Evolutionary conservation across 2,888 invertebrate genomes (phyloP), one percentile per base, ranked within the genome.

Genomic region (Drosophila anomalata): DNA sequence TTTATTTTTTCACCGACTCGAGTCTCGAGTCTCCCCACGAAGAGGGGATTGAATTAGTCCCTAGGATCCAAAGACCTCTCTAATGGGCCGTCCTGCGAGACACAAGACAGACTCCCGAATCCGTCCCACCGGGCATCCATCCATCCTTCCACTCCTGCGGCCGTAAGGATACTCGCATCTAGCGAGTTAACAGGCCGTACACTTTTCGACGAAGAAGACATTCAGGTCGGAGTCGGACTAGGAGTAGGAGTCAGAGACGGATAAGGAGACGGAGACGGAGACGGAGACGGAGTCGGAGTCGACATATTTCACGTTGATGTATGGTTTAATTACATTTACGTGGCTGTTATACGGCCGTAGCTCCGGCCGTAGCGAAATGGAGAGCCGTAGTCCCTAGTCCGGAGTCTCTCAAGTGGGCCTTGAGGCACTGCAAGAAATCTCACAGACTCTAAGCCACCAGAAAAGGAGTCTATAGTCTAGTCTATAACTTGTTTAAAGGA

Each of bases 301-400:
- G 87, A 86, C 84, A 84, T 84, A 84, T 88, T 84, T 84, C 87
- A 84, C 84, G 84, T 88, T 84, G 84, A 84, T 84, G 87, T 84
- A 84, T 88, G 88, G 87, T 84, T 84, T 84, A 84, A 88, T 84
- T 84, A 84, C 88, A 84, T 84, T 86, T 84, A 78, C 84, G 84
- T 88, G 84, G 83, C 79, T 75, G 79, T 75, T 75, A 70, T 81
- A 77, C 73, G 78, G 68, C 55, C 48, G 47, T 46, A 29, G 46
- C 44, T 65, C 44, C 14, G 47, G 44, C 17, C 17, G 17, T 17
- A 17, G 17, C 17, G n/a, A 44, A 56, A 52, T 44, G 24, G 47
- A 36, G 44, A 41, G 59, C 8, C 12, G 31, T 22, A 11, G n/a
- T 20, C 12, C 22, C 12, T 2, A 33, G 33, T 29, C 0, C 41